Evolutionary conservation across 1,140 invertebrate species (phyloP), one percentile per base, ranked within the genome.

Genomic region (Drosophila funebris): DNA sequence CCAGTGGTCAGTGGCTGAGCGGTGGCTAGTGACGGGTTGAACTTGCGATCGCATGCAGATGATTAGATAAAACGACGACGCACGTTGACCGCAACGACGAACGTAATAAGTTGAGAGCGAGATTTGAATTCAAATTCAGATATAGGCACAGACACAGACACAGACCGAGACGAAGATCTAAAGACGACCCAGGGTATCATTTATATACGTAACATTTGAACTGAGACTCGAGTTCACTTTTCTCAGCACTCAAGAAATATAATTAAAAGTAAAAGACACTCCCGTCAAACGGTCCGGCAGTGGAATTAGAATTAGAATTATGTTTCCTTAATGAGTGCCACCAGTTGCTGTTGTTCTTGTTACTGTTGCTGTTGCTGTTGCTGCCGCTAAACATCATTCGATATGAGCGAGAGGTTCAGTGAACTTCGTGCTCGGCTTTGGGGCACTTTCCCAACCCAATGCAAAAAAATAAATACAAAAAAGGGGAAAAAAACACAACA

Each of bases 301-400:
- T 24, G 33, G 66, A 52, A 61, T 61, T 69, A 73, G 68, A 88
- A 88, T 89, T 79, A 88, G 83, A 88, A 87, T 88, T 88, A 88
- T 88, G 83, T 88, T 88, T 88, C 83, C 83, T 79, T 88, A 88
- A 88, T 88, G 83, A 88, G 78, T 81, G 77, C 77, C 77, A 82
- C 73, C 74, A 74, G 41, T 29, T 22, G 20, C 27, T 20, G 20
- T 33, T 44, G 48, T 31, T 48, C 27, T 68, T 56, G n/a, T n/a
- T n/a, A n/a, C n/a, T n/a, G 41, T 29, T 22, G 20, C 27, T 20
- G 20, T 33, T 44, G 48, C 36, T 48, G 29, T 68, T 56, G 73
- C 76, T 53, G 66, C 78, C 56, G 78, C 76, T 88, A 88, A 87
- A 76, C 83, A 88, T 88, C 84, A 73, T 88, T 88, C 83, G 78